phyloP scores from a whole-genome alignment of 2,113 vertebrate species.

The Microtus richardsoni region DNA sequence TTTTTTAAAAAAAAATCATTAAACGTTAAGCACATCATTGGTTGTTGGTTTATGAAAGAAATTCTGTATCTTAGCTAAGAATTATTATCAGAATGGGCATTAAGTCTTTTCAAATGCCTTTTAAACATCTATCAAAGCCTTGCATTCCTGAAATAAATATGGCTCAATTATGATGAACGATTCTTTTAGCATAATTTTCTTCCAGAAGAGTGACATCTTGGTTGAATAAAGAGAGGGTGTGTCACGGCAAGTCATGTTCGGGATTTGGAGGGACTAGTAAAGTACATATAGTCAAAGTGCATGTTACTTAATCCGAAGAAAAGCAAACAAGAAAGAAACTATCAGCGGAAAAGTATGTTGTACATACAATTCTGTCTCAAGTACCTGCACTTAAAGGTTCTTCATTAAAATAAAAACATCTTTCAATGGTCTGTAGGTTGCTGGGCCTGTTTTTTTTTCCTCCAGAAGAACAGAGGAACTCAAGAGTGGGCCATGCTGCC shows the following conservation, averaged over 20 bases:
- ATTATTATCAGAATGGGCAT: conserved; percentile 41
- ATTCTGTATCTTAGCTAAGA: conserved; percentile 48
- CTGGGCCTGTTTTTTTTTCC: conserved; percentile 5
- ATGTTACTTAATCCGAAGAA: conserved; percentile 25
- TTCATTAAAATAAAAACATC: not conserved
- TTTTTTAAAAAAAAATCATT: not conserved
- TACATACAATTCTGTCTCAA: not conserved
- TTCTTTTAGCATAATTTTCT: conserved; percentile 50
- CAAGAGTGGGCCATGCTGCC: conserved; percentile 9
- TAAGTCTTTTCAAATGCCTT: conserved; percentile 48
- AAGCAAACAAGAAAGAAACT: not conserved
- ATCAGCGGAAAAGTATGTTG: not conserved
- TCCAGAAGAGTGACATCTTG: conserved; percentile 29
- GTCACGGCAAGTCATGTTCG: conserved; percentile 18
- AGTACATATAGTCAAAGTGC: not conserved
- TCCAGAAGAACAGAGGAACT: not conserved
- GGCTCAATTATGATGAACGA: conserved; percentile 1
- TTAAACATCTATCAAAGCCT: not conserved
- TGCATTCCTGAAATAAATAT: conserved; percentile 48
- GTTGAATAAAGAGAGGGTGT: conserved; percentile 13
- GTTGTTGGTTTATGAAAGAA: conserved; percentile 34
- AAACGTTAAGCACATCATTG: conserved; percentile 7
- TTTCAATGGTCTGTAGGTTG: not conserved
- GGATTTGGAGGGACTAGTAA: conserved; percentile 45
- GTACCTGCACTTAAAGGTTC: not conserved